Evolutionary conservation across 2,888 invertebrate genomes (phyloP), one percentile per base, ranked within the genome.

Genomic region (Cosmia trapezina): DNA sequence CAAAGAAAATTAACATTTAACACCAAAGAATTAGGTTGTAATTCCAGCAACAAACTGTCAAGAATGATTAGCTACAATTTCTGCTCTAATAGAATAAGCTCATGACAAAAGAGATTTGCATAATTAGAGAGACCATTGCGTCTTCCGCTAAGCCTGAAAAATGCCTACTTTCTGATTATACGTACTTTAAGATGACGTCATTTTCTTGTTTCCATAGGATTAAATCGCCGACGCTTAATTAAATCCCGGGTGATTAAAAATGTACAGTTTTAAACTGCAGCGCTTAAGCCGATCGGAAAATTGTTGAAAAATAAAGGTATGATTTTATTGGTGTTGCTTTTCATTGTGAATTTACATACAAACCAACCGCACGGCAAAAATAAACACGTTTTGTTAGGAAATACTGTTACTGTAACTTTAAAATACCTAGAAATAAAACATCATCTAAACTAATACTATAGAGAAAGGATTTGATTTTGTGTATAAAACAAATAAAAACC

Each of bases 61-160:
- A 82, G 74, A 83, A 75, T 79, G 82, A 81, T 79, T 72, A 71
- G 77, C 71, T 80, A 81, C 78, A 87, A 80, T 85, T 84, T 86
- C 37, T 86, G 78, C 70, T 72, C 54, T 88, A 89, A 88, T 85
- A 80, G 82, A 86, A 88, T 88, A 88, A 89, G 84, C 88, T 85
- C 76, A 83, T 81, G 84, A 87, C 88, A 87, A 88, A 90, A 79
- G 78, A 84, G 86, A 90, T 90, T 89, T 89, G 66, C 88, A 89
- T 90, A 90, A 90, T 91, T 89, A 88, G 87, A 70, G 74, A 81
- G 73, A 75, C 75, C 75, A 80, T 82, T 73, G 78, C 74, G 76
- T 86, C 83, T 89, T 86, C 85, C 81, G 81, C 77, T 77, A 83
- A 86, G 85, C 71, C 75, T 51, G 56, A 53, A 76, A 81, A 82